Evolutionary conservation across 2,888 invertebrate genomes (phyloP).

Genomic region (Trachelus troglodyta): DNA sequence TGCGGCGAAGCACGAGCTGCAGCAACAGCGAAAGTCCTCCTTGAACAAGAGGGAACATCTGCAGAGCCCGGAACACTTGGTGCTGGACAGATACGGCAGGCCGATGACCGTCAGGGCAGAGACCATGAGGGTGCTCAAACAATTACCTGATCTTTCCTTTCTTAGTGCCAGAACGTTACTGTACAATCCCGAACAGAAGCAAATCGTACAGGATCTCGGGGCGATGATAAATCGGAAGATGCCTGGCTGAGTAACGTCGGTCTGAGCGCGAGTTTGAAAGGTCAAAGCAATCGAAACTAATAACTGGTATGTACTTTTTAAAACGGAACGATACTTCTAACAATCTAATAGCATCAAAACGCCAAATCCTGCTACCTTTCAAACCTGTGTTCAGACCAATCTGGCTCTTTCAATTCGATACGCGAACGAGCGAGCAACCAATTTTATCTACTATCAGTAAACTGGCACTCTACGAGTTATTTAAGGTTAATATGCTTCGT

Average conservation of each 20-base stretch:
- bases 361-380: slow-evolving; percentile 48
- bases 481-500: neutral
- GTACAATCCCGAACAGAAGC: slow-evolving; percentile 61
- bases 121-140: slow-evolving; percentile 58
- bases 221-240: slow-evolving; percentile 64
- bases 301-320: slow-evolving; percentile 23
- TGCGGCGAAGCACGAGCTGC: slow-evolving; percentile 27
- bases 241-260: slow-evolving; percentile 66
- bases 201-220: slow-evolving; percentile 59
- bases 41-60: slow-evolving; percentile 33
- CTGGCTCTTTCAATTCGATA: slow-evolving; percentile 14
- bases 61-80: slow-evolving; percentile 45
- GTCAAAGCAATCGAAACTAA: slow-evolving; percentile 23
- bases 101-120: slow-evolving; percentile 55
- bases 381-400: slow-evolving; percentile 61
- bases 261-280: slow-evolving; percentile 61
- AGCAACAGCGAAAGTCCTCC: slow-evolving; percentile 32
- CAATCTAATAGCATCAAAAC: neutral
- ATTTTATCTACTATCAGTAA: neutral
- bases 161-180: slow-evolving; percentile 60
- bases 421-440: neutral
- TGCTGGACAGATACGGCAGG: slow-evolving; percentile 56
- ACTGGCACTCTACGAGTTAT: slow-evolving; percentile 1
- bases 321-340: neutral
- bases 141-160: slow-evolving; percentile 61